A percentile compares a stretch with the other conserved stretches of the same genome.
Conservation (phyloP, 2,888 invertebrate species). For the Noctuana brunneofusca region DNA sequence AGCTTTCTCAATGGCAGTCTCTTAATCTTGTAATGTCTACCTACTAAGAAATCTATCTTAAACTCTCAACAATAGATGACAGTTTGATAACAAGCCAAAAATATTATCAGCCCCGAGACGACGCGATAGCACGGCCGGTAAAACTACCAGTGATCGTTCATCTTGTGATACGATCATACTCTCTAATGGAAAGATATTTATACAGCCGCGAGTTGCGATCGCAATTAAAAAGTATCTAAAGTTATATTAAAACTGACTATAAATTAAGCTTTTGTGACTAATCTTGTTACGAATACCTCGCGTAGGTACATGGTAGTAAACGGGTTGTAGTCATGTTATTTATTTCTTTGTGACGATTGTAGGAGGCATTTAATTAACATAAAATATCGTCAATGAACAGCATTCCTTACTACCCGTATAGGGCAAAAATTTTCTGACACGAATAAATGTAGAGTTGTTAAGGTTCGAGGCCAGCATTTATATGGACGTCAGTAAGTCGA, state of each 20-base stretch:
- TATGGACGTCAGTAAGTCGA: conserved; percentile 32
- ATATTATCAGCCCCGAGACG: conserved; percentile 3
- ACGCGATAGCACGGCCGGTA: conserved; percentile 37
- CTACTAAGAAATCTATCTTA: conserved; percentile 35
- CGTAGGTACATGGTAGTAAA: background rate
- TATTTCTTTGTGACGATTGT: conserved; percentile 10
- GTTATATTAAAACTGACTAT: conserved; percentile 9
- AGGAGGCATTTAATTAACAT: conserved; percentile 4
- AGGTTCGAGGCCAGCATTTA: conserved; percentile 25
- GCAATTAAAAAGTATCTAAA: conserved; percentile 48
- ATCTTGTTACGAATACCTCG: conserved; percentile 2
- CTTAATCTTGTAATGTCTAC: conserved; percentile 3
- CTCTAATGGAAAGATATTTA: conserved; percentile 52
- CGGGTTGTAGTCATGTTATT: conserved; percentile 3
- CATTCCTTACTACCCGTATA: conserved; percentile 22
- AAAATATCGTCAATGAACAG: conserved; percentile 12
- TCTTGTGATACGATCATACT: conserved; percentile 46
- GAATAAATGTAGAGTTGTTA: conserved; percentile 29
- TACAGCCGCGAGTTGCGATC: conserved; percentile 48
- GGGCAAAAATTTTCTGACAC: conserved; percentile 27
- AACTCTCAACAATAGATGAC: conserved; percentile 39
- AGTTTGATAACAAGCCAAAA: conserved; percentile 40
- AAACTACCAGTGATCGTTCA: conserved; percentile 49
- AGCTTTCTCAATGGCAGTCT: background rate
- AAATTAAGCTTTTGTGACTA: background rate